Percentiles rank a stretch among this genome's conserved stretches.
Conservation (phyloP, 1,140 invertebrate species). For the Aricia agestis region DNA sequence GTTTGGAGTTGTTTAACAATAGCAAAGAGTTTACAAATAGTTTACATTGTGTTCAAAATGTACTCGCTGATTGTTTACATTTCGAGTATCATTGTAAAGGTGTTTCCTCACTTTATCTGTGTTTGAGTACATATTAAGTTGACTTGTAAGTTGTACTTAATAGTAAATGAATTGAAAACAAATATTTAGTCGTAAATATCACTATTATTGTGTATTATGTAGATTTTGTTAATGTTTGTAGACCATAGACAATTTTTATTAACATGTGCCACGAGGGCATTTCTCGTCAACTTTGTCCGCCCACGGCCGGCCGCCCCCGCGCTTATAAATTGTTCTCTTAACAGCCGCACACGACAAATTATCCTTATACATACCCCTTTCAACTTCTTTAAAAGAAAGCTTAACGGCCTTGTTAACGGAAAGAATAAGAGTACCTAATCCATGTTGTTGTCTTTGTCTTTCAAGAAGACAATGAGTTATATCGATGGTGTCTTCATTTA, state of each 20-base stretch:
- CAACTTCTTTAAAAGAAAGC: conserved; percentile 1
- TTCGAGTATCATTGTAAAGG: conserved; percentile 18
- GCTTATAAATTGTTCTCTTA: conserved; percentile 61
- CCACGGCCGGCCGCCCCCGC: conserved; percentile 59
- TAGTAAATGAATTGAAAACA: neutral
- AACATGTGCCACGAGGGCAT: conserved; percentile 51
- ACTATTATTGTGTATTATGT: too few species aligned
- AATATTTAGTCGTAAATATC: conserved; percentile 17
- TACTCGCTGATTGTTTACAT: conserved; percentile 32
- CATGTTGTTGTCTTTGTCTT: too few species aligned
- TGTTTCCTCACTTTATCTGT: conserved; percentile 13
- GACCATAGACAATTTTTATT: too few species aligned
- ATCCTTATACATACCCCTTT: conserved; percentile 42
- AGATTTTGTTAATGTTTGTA: too few species aligned
- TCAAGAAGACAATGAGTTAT: too few species aligned
- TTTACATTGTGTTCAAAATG: conserved; percentile 18
- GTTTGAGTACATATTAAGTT: neutral
- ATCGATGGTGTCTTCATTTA: too few species aligned
- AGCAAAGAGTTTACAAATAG: conserved; percentile 12
- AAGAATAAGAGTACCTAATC: too few species aligned
- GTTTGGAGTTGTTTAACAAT: neutral
- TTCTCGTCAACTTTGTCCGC: conserved; percentile 61
- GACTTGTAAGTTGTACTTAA: neutral
- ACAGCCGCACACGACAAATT: conserved; percentile 63
- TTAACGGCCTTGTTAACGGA: too few species aligned